A percentile compares a stretch with the other conserved stretches of the same genome.
Evolutionary conservation across 2,797 vertebrate species (phyloP).

Genomic region (Kryptolebias ocellatus): DNA sequence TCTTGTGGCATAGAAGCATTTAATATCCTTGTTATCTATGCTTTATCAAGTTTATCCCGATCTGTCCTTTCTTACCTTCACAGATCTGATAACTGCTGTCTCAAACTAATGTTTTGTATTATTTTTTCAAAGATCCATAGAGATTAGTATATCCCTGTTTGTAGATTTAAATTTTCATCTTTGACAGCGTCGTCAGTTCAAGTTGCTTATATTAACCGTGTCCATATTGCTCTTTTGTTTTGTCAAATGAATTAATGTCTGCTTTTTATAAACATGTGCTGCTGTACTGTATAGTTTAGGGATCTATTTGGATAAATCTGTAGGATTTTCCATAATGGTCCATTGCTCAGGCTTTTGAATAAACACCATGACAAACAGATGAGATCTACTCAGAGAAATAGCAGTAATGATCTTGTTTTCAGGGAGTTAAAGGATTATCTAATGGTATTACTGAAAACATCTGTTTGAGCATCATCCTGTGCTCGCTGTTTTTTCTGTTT

Average conservation of each 20-base stretch:
- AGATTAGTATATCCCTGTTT: slow-evolving; percentile 44
- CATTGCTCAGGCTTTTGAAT: slow-evolving; percentile 61
- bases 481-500: slow-evolving; percentile 41
- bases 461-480: slow-evolving; percentile 68
- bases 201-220: slow-evolving; percentile 22
- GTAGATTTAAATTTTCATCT: slow-evolving; percentile 29
- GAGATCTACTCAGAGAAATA: slow-evolving; percentile 68
- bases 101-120: slow-evolving; percentile 23
- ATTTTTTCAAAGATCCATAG: slow-evolving; percentile 31
- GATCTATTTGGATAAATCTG: slow-evolving; percentile 58
- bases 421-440: slow-evolving; percentile 79
- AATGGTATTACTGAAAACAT: slow-evolving; percentile 79
- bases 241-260: slow-evolving; percentile 45
- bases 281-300: slow-evolving; percentile 29
- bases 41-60: slow-evolving; percentile 42
- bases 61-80: slow-evolving; percentile 39
- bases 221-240: slow-evolving; percentile 35
- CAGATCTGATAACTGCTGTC: slow-evolving; percentile 63
- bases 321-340: slow-evolving; percentile 69
- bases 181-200: slow-evolving; percentile 18
- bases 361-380: slow-evolving; percentile 71
- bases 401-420: slow-evolving; percentile 78
- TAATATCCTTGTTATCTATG: slow-evolving; percentile 50
- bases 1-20: slow-evolving; percentile 30
- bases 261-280: slow-evolving; percentile 30